Conservation (phyloP, 2,797 vertebrate genomes). For the Pogonophryne albipinna region DNA sequence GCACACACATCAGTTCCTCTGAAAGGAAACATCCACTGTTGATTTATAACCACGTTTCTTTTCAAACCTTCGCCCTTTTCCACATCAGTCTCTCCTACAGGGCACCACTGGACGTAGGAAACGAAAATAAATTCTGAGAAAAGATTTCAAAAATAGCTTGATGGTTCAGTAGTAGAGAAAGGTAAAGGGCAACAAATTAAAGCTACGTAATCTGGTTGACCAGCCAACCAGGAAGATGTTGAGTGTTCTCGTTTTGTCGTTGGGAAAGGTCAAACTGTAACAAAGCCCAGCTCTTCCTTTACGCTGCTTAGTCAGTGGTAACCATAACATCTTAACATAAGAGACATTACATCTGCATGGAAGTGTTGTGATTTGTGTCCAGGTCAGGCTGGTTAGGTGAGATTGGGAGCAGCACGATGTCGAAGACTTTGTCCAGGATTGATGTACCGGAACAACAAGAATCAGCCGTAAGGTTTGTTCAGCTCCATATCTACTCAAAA, state of each 20-base stretch:
- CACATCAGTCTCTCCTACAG: not conserved
- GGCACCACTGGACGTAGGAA: not conserved
- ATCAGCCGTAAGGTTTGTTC: not conserved
- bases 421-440: not conserved
- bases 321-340: not conserved
- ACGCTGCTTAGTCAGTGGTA: not conserved
- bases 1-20: not conserved
- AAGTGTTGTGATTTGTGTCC: not conserved
- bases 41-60: not conserved
- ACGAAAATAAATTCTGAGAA: not conserved
- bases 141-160: not conserved
- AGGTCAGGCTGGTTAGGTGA: not conserved
- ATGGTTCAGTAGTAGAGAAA: not conserved
- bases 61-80: too few species aligned
- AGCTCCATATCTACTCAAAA: not conserved
- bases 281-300: not conserved
- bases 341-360: not conserved
- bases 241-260: not conserved
- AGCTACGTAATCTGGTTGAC: not conserved
- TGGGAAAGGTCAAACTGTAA: not conserved
- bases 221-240: not conserved
- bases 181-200: not conserved
- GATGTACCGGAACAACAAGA: not conserved
- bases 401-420: not conserved
- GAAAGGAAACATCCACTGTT: constrained; percentile 5